Base-by-base conservation (phyloP, 1,140 invertebrate genomes). In the Eubasilissa regina region DNA sequence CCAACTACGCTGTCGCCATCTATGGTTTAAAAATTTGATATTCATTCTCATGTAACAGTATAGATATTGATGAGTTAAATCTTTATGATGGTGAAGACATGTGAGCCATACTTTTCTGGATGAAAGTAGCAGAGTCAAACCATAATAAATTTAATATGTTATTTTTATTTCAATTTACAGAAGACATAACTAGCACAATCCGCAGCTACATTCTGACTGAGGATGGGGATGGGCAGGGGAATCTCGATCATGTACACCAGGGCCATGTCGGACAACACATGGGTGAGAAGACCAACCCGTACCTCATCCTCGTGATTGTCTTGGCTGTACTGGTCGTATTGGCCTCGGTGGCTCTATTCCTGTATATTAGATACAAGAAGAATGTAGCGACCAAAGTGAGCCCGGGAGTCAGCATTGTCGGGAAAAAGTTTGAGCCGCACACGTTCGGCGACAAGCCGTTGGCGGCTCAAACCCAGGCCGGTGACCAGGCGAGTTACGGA, bases 261-360 rank as follows among this genome's bases (percentile, higher is more conserved):
- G 73, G 48, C 7, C 48, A 76, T 44, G 44, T 53, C 45, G 44
- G 12, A 15, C 62, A 77, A 51, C 21, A 76, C 48, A 17, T 43
- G 0, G 25, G 25, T 1, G 55, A 62, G 7, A 62, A 72, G 44
- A 72, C 43, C 58, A 76, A 44, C 10, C 76, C 78, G 11, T 83
- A 83, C 68, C 60, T 83, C 12, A 73, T 58, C 9, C 70, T 83
- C 9, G 66, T 83, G 7, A 53, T 78, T 1, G 62, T 80, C 25
- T 55, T 83, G 21, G 81, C 76, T 3, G 55, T 80, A 3, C 48
- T 83, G n/a, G 75, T 83, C 12, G 55, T 80, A n/a, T 6, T 80
- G 15, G 75, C 81, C 25, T n/a, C 77, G 8, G 68, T 80, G 8
- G 77, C 66, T 3, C 45, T 83, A 62, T 44, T 58, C 21, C 12